Evolutionary conservation across 2,888 invertebrate species (phyloP).

Genomic region (Cosmia pyralina): DNA sequence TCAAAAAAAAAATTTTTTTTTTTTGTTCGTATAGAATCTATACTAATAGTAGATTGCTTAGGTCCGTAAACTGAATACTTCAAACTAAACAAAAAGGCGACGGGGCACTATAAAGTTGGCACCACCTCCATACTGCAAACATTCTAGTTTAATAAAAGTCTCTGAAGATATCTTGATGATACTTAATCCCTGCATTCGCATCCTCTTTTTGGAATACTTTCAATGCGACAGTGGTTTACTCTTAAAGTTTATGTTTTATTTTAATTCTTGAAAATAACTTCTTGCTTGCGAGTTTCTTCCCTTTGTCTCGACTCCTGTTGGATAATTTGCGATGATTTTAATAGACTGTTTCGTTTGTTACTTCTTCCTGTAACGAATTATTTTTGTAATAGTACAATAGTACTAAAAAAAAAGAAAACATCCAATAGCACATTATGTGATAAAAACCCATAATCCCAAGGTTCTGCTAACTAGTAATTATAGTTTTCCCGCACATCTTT

Average conservation of each 20-base stretch:
- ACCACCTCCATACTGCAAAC: constrained; percentile 31
- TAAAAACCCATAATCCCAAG: constrained; percentile 1
- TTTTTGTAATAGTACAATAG: too few relatives aligned
- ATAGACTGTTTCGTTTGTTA: background rate
- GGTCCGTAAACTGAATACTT: constrained; percentile 27
- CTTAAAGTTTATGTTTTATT: constrained; percentile 51
- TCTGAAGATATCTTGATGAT: constrained; percentile 54
- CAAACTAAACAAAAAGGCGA: constrained; percentile 15
- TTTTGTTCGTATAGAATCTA: too few relatives aligned
- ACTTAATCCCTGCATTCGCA: constrained; percentile 45
- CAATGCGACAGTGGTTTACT: constrained; percentile 54
- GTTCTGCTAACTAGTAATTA: background rate
- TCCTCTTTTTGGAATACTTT: constrained; percentile 51
- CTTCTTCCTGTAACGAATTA: background rate
- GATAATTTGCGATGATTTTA: constrained; percentile 15
- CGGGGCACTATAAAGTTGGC: constrained; percentile 36
- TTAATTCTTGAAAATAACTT: constrained; percentile 47
- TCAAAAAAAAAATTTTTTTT: too few relatives aligned
- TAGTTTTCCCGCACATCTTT: constrained; percentile 2
- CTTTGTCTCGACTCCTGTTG: constrained; percentile 26
- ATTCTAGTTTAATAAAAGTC: constrained; percentile 56
- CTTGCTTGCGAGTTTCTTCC: constrained; percentile 34
- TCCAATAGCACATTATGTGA: background rate
- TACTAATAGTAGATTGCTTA: background rate
- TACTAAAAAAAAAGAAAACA: too few relatives aligned